These are phyloP conservation scores for Syrmaticus mikado DNA, from an alignment of 2,113 vertebrate genomes.

Conservation along the genomic window DNA sequence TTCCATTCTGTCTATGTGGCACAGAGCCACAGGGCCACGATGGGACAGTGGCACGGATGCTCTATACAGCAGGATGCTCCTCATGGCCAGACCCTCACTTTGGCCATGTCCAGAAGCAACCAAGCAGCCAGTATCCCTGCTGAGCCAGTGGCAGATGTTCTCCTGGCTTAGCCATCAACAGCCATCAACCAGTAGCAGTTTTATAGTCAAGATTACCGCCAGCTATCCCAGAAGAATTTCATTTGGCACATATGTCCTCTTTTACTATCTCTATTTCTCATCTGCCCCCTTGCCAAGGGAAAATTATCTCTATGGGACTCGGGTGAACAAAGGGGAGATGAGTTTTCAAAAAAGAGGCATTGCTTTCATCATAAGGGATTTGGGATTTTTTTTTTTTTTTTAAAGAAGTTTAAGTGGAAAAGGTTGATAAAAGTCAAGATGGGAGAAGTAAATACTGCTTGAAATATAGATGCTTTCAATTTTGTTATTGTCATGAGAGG, in stretches of 20 bases:
- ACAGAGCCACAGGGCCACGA: fast-evolving
- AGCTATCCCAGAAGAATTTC: background rate
- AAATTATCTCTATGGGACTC: background rate
- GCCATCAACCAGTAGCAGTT: fast-evolving
- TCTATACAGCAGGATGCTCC: background rate
- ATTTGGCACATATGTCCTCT: background rate
- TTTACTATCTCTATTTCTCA: background rate
- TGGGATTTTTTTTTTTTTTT: background rate
- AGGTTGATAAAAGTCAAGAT: background rate
- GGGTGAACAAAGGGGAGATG: background rate
- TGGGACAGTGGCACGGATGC: background rate
- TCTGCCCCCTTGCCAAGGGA: background rate
- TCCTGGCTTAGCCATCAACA: background rate
- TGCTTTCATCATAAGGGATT: background rate
- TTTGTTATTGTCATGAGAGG: background rate
- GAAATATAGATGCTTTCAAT: background rate
- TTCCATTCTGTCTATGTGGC: background rate
- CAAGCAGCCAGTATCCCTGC: background rate
- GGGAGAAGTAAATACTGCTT: background rate
- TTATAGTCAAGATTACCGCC: background rate
- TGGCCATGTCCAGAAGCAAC: background rate
- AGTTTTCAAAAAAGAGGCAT: background rate
- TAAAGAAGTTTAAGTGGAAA: background rate
- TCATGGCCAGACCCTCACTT: background rate
- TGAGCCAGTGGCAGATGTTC: background rate